Evolutionary conservation across 2,888 invertebrate genomes (phyloP).

Genomic region (Ecliptopera silaceata): DNA sequence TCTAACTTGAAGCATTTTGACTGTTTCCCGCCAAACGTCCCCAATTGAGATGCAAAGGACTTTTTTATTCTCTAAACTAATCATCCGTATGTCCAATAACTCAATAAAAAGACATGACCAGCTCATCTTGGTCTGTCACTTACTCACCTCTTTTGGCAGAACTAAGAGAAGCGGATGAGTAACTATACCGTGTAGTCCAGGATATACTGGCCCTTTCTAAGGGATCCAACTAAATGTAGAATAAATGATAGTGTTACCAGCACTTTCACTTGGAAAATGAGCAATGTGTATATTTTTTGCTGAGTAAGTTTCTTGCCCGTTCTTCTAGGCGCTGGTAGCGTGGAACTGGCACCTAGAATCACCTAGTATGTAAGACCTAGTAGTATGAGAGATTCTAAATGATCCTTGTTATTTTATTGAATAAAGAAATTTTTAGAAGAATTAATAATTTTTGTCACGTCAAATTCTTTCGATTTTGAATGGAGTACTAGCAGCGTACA

Average conservation of each 20-base stretch:
- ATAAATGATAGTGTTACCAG: neutral
- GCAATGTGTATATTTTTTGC: too few relatives aligned
- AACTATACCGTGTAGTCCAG: slow-evolving; percentile 8
- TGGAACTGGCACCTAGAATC: too few relatives aligned
- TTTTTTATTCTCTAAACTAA: slow-evolving; percentile 3
- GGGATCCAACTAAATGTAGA: slow-evolving; percentile 11
- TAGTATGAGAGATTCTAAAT: too few relatives aligned
- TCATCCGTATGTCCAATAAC: slow-evolving; percentile 18
- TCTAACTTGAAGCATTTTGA: neutral
- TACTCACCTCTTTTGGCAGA: neutral
- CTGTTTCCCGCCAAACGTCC: neutral
- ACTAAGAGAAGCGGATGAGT: neutral
- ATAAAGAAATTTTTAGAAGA: too few relatives aligned
- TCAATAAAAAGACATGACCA: slow-evolving; percentile 17
- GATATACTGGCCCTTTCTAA: slow-evolving; percentile 3
- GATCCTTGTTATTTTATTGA: too few relatives aligned
- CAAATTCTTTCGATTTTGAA: too few relatives aligned
- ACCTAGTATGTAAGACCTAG: too few relatives aligned
- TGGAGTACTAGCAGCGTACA: too few relatives aligned
- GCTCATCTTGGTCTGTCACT: slow-evolving; percentile 11
- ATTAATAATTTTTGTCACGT: too few relatives aligned
- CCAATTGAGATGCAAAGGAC: slow-evolving; percentile 6
- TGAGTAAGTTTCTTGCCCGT: too few relatives aligned
- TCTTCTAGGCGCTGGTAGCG: too few relatives aligned
- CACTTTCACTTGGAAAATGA: neutral